Evolutionary conservation across 2,113 vertebrate species (phyloP), one percentile per base, ranked within the genome.

Genomic region (Rhombomys opimus): DNA sequence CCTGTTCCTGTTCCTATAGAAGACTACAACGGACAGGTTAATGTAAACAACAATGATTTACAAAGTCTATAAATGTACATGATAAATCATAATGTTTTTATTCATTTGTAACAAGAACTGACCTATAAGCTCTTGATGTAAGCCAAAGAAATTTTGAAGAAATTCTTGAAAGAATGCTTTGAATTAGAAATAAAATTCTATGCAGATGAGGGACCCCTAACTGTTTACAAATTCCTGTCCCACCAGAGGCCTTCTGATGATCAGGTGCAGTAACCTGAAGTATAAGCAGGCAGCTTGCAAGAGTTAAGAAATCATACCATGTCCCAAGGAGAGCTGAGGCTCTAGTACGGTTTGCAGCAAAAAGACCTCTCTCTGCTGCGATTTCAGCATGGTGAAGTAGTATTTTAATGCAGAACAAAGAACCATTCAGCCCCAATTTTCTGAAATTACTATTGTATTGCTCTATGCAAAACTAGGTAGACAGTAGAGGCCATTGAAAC

Each of bases 401-500:
- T 78, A 88, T 81, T 97, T 95, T 92, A 96, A 73, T 70, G 50
- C 11, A 91, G 82, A 97, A 97, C 89, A 95, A 96, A 96, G 91
- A 96, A 61, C 63, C 76, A 96, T 77, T 95, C 86, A 96, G n/a
- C 3, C 67, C 14, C 70, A 86, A 57, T 0, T 80, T 96, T 77
- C 73, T 92, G 73, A 95, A 96, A 87, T 72, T 23, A 65, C 75
- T 95, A 85, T 97, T 94, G 35, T 30, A 87, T 85, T 91, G 73
- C 41, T 85, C 41, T 87, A 84, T 67, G 86, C 67, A 89, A 95
- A 96, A 78, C 54, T 67, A 95, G 73, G 89, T 65, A 93, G 96
- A 96, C 50, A 94, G 96, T 0, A 35, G 93, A 96, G 96, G 96
- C 89, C 25, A 95, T 7, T 97, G 98, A 93, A 98, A 92, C 52